A percentile compares a stretch with the other conserved stretches of the same genome.
Evolutionary conservation across 2,888 invertebrate species (phyloP).

Genomic region (Bhutanitis thaidina): DNA sequence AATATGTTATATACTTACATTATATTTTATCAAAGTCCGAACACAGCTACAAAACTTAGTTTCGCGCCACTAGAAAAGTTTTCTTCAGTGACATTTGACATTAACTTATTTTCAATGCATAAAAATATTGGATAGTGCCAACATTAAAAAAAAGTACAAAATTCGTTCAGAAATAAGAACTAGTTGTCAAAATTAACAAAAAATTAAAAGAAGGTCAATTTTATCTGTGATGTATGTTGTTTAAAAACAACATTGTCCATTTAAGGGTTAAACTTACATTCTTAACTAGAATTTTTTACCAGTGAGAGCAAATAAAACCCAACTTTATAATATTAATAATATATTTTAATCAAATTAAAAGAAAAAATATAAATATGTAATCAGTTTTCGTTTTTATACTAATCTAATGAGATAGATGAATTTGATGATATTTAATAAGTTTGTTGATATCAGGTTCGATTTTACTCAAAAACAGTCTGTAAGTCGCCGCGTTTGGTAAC

Average conservation of each 20-base stretch:
- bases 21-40: too few relatives aligned
- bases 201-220: conserved; percentile 6
- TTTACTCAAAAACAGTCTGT: conserved; percentile 27
- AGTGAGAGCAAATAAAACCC: too few relatives aligned
- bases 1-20: too few relatives aligned
- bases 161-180: too few relatives aligned
- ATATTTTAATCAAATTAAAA: neutral
- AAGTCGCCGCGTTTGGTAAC: conserved; percentile 28
- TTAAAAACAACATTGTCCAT: conserved; percentile 11
- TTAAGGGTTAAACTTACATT: conserved; percentile 2
- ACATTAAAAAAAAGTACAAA: conserved; percentile 31
- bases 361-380: conserved; percentile 1
- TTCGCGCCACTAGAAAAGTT: conserved; percentile 21
- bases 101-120: conserved; percentile 28
- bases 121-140: conserved; percentile 32
- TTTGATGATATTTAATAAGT: conserved; percentile 18
- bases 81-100: conserved; percentile 12
- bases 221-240: conserved; percentile 13
- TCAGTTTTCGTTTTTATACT: neutral
- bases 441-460: conserved; percentile 28
- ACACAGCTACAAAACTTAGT: too few relatives aligned
- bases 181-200: conserved; percentile 8
- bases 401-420: conserved; percentile 15
- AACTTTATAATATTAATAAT: too few relatives aligned
- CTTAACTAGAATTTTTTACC: too few relatives aligned